Percentiles rank a stretch among this genome's conserved stretches.
These are phyloP conservation scores for Euproctis similis DNA, from an alignment of 2,888 invertebrate genomes.

Conservation along the genomic window DNA sequence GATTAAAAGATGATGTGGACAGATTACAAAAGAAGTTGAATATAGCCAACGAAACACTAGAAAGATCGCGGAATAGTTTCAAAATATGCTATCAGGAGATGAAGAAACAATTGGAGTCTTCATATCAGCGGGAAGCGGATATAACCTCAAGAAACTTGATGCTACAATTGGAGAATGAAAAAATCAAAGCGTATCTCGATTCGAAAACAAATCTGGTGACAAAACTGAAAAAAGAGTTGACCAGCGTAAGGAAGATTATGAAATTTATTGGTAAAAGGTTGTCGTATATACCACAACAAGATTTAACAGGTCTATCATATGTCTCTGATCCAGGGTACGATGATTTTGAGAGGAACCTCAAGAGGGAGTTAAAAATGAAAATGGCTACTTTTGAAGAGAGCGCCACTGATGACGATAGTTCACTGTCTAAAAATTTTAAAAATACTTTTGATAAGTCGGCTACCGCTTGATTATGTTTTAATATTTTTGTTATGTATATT, in stretches of 20 bases:
- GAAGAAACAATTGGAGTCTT: constrained; percentile 42
- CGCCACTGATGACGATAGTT: not conserved
- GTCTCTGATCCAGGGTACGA: constrained; percentile 42
- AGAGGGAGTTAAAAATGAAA: not conserved
- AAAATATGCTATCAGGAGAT: constrained; percentile 40
- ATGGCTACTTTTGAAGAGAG: not conserved
- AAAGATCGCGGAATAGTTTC: constrained; percentile 33
- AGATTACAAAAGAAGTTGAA: constrained; percentile 35
- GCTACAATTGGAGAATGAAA: constrained; percentile 54
- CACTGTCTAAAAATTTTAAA: not conserved
- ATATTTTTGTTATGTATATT: too few relatives aligned
- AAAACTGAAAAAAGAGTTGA: constrained; percentile 47
- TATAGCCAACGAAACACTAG: constrained; percentile 29
- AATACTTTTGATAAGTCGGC: too few relatives aligned
- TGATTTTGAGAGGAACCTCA: constrained; percentile 29
- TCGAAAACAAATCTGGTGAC: constrained; percentile 41
- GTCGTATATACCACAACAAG: constrained; percentile 19
- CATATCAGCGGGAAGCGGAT: constrained; percentile 40
- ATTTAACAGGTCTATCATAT: constrained; percentile 18
- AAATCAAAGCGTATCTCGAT: constrained; percentile 41
- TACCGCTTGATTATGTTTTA: too few relatives aligned
- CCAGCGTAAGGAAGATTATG: constrained; percentile 38
- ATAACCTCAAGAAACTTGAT: constrained; percentile 32
- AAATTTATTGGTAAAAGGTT: constrained; percentile 38
- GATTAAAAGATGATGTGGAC: constrained; percentile 32